Percentiles rank a stretch among this genome's conserved stretches.
Evolutionary conservation across 2,888 invertebrate species (phyloP).

Genomic region (Cremastobaeus sp.): DNA sequence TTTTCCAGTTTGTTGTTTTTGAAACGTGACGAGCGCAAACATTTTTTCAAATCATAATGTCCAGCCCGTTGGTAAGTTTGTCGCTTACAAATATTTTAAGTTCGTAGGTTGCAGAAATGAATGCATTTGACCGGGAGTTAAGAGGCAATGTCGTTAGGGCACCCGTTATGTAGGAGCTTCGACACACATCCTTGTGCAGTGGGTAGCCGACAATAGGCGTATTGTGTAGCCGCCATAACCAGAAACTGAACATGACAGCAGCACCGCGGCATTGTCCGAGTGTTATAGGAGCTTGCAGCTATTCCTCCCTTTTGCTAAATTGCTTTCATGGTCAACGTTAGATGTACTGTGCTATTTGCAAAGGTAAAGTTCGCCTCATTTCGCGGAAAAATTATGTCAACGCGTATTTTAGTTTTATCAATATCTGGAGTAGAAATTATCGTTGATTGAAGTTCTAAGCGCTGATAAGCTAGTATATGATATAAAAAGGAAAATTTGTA

Average conservation of each 20-base stretch:
- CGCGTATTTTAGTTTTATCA: slow-evolving; percentile 25
- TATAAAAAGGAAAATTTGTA: no score
- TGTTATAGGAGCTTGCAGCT: slow-evolving; percentile 69
- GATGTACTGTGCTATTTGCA: slow-evolving; percentile 40
- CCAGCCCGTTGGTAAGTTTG: no score
- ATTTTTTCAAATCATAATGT: neutral
- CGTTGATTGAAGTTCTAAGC: slow-evolving; percentile 16
- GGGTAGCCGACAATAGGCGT: slow-evolving; percentile 75
- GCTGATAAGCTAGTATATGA: no score
- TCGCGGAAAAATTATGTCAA: slow-evolving; percentile 37
- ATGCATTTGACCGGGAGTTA: slow-evolving; percentile 44
- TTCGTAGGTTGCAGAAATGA: slow-evolving; percentile 20
- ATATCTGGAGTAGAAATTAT: slow-evolving; percentile 31
- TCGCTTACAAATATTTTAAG: slow-evolving; percentile 17
- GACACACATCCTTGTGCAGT: slow-evolving; percentile 72
- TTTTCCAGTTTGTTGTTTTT: no score
- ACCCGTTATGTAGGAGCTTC: slow-evolving; percentile 63
- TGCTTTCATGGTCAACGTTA: slow-evolving; percentile 61
- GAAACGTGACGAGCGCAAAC: no score
- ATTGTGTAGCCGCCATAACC: slow-evolving; percentile 78
- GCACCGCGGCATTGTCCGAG: slow-evolving; percentile 75
- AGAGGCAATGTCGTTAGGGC: slow-evolving; percentile 54
- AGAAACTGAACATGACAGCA: slow-evolving; percentile 76
- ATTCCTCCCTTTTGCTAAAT: slow-evolving; percentile 66
- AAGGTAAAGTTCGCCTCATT: slow-evolving; percentile 20